Evolutionary conservation across 2,113 vertebrate genomes (phyloP), one percentile per base, ranked within the genome.

Genomic region (Archocentrus centrarchus): DNA sequence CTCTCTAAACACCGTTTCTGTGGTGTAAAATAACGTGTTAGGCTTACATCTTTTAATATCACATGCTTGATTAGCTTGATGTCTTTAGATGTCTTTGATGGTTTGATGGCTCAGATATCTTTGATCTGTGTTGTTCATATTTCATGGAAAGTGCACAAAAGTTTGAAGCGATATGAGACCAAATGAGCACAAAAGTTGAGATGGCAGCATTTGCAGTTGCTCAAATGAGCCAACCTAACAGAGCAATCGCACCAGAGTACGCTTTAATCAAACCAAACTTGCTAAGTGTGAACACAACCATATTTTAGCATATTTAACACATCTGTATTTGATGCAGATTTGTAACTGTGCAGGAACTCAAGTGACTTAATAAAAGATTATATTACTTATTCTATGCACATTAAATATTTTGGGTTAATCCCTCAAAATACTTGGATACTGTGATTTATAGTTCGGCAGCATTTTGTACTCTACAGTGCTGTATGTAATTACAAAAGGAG

Each of bases 341-440:
- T 73, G 27, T 20, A 53, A 53, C 53, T 73, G 17, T 73, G 27
- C 47, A 53, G 47, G 68, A 55, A 73, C 27, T 15, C 47, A 18
- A 55, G 18, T 32, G 47, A 73, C 44, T 73, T 18, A 53, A 32
- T 53, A 0, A 73, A 73, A 73, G 20, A 14, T 1, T 10, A 47
- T 73, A 4, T 32, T 73, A 73, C 32, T 18, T 73, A 53, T 53
- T 55, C 20, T 32, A 73, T 32, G 47, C 32, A 47, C 17, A 55
- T 55, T 32, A 73, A 73, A 50, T 61, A 55, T 73, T 53, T 78
- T 47, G 32, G 76, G 59, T n/a, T 35, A 61, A 61, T 78, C 58
- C 37, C 22, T 30, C 10, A 30, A 77, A 77, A 59, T 44, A 41
- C 57, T 60, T 2, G 7, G 20, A 35, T 35, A 44, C 9, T 6